A percentile compares a stretch with the other conserved stretches of the same genome.
These are phyloP conservation scores for Progne subis DNA, from an alignment of 2,113 vertebrate species.

Conservation along the genomic window DNA sequence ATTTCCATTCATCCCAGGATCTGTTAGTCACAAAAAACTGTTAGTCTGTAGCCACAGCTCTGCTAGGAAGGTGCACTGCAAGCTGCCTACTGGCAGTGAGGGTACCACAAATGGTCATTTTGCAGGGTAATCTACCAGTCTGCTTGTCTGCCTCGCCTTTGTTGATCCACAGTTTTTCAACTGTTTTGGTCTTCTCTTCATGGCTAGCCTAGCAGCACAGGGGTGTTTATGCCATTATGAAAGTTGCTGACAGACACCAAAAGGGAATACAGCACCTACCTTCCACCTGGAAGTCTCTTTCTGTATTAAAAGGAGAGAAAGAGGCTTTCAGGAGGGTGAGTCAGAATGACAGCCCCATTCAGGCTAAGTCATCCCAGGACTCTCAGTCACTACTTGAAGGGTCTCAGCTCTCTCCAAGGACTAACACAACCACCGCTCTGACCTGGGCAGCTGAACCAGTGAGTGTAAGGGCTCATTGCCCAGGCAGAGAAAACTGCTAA, in stretches of 20 bases:
- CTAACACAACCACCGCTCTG: not conserved
- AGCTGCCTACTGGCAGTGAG: not conserved
- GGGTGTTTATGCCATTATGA: not conserved
- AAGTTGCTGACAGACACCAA: not conserved
- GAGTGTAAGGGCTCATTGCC: not conserved
- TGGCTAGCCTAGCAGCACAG: not conserved
- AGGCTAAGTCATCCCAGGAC: not conserved
- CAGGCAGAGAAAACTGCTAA: not conserved
- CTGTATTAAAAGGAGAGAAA: not conserved
- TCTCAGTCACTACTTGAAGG: not conserved
- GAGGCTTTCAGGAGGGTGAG: not conserved
- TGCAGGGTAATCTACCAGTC: not conserved
- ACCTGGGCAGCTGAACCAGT: not conserved
- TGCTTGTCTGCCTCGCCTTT: not conserved
- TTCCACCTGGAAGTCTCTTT: not conserved
- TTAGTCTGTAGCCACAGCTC: not conserved
- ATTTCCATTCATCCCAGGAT: not conserved
- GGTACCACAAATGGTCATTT: not conserved
- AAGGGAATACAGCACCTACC: not conserved
- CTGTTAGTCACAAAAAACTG: not conserved
- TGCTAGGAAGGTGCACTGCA: not conserved
- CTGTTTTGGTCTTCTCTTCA: not conserved
- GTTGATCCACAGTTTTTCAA: not conserved
- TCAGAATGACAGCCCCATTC: not conserved
- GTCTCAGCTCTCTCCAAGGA: not conserved